Conservation (phyloP, 53 echinoderm and acorn worm genomes). For the Apostichopus leukothele region DNA sequence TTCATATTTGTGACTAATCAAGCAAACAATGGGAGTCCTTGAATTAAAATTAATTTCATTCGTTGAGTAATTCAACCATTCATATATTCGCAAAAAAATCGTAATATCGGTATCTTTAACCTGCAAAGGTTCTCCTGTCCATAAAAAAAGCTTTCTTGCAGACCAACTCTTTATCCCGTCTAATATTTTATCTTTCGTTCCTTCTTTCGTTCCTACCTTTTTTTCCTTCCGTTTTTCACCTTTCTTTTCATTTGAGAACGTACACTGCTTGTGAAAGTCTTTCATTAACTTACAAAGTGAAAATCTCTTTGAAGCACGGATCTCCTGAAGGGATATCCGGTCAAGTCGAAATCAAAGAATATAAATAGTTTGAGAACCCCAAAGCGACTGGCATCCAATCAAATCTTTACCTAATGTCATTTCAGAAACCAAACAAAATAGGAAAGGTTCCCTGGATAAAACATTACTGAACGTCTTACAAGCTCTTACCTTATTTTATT, state of each 20-base stretch:
- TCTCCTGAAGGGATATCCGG: not conserved
- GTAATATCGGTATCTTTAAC: too few relatives aligned
- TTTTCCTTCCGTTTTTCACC: too few relatives aligned
- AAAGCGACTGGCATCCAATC: not conserved
- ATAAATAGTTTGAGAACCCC: not conserved
- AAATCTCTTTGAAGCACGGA: not conserved
- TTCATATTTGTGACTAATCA: not conserved
- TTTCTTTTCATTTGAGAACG: too few relatives aligned
- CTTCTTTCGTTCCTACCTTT: too few relatives aligned
- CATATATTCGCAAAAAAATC: too few relatives aligned
- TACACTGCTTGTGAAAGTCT: not conserved
- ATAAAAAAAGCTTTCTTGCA: too few relatives aligned
- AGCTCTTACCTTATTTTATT: not conserved
- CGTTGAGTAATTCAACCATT: too few relatives aligned
- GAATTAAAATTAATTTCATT: not conserved
- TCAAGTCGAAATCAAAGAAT: not conserved
- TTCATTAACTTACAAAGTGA: not conserved
- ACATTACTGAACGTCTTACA: not conserved
- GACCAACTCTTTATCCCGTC: too few relatives aligned
- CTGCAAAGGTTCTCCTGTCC: too few relatives aligned
- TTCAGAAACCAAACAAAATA: not conserved
- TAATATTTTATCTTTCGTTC: too few relatives aligned
- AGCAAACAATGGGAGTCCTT: not conserved
- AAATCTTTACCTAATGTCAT: not conserved
- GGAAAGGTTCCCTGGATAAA: not conserved